A percentile compares a stretch with the other conserved stretches of the same genome.
Evolutionary conservation across 2,113 vertebrate species (phyloP).

Genomic region (Takifugu flavidus): DNA sequence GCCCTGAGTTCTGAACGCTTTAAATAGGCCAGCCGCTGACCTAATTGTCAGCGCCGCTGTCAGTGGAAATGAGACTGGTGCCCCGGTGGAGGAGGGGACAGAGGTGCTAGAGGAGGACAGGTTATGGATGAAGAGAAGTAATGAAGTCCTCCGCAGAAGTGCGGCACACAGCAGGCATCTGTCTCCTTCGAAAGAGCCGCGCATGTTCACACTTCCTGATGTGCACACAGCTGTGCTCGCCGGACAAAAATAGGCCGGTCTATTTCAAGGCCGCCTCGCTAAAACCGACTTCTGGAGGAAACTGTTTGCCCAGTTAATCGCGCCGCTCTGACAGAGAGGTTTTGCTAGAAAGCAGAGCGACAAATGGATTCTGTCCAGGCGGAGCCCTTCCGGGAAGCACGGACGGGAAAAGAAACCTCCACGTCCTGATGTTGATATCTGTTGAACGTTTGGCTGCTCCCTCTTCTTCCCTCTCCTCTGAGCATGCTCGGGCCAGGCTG

Average conservation of each 20-base stretch:
- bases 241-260: constrained; percentile 23
- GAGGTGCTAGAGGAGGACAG: constrained; percentile 14
- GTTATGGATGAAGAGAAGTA: constrained; percentile 15
- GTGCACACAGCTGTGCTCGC: constrained; percentile 3
- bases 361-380: constrained; percentile 2
- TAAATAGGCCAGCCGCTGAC: constrained; percentile 70
- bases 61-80: constrained; percentile 42
- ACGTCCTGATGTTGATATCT: not conserved
- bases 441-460: not conserved
- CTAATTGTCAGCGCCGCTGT: constrained; percentile 64
- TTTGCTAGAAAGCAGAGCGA: constrained; percentile 23
- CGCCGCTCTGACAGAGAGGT: constrained; percentile 14
- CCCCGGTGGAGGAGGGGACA: constrained; percentile 16
- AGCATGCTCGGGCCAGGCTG: constrained; percentile 36
- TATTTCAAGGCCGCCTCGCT: constrained; percentile 4
- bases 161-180: constrained; percentile 9
- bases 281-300: constrained; percentile 34
- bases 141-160: constrained; percentile 10
- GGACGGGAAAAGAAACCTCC: not conserved
- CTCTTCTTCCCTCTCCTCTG: constrained; percentile 12
- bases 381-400: too few relatives aligned
- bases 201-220: constrained; percentile 11
- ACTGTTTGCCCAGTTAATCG: constrained; percentile 18
- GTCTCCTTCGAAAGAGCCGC: constrained; percentile 14
- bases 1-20: constrained; percentile 40